Evolutionary conservation across 2,113 vertebrate species (phyloP), one percentile per base, ranked within the genome.

Genomic region (Lagopus leucura): DNA sequence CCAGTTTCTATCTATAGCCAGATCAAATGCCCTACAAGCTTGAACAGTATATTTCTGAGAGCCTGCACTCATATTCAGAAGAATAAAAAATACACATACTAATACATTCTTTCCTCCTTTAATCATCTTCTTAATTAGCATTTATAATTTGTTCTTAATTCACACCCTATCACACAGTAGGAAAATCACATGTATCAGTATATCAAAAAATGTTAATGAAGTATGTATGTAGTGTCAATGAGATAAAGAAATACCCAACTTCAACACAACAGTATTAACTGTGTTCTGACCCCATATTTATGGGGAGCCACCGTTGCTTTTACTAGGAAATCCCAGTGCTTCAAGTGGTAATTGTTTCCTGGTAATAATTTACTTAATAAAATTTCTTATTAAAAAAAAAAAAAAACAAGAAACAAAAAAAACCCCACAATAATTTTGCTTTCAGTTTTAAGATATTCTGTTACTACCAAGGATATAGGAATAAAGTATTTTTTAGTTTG

Each of bases 71-170:
- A 27, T n/a, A 57, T 3, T 2, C 14, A 3, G 19, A 82, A 10
- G 79, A 90, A 79, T 4, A 69, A 22, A 75, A 70, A 64, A 20
- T 30, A 79, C 27, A 79, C 34, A 60, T 75, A 83, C 57, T 83
- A 95, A 36, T 16, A 63, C 73, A 91, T 88, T 94, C 74, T 63
- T 94, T 60, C 60, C 34, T 13, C 43, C 83, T 50, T 73, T 88
- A 93, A 91, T 74, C 25, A 83, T 54, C 57, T 47, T 87, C 25
- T 52, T 67, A 77, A 91, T 52, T 63, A 91, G 61, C 57, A 88
- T 86, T 92, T 90, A 42, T 67, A 82, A 60, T 71, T 66, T 0
- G 1, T 7, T 80, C 36, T 82, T 86, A 45, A 83, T 77, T 82
- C 50, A 58, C 36, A 67, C 21, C 40, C 38, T 34, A 52, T 60